Base-by-base conservation (phyloP, 2,113 vertebrate genomes). In the Phrynocephalus versicolor region DNA sequence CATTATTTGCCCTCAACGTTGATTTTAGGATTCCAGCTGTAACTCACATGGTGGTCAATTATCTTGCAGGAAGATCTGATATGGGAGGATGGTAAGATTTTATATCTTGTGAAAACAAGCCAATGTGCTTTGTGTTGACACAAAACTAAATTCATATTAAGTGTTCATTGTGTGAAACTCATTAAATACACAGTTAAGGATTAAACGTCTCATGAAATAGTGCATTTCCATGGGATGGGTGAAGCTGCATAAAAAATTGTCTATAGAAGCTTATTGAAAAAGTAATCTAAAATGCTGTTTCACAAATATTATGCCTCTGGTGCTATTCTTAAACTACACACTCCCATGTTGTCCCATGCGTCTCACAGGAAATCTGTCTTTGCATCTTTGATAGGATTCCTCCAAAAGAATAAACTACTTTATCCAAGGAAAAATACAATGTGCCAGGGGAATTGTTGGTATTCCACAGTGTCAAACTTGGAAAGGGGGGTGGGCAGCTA, bases 161-260 rank as follows among this genome's bases (percentile, higher is more conserved):
- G 84, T 81, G 84, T 86, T 81, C 84, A 86, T 86, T 73, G 84
- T 86, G 81, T 23, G 78, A 86, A 86, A 86, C 84, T 86, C 84
- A 86, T 81, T 86, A 86, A 86, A 81, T 86, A 86, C 78, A 80
- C 84, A 86, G 84, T 86, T 86, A 86, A 86, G 84, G 84, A 86
- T 86, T 86, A 86, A 73, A 74, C 6, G 41, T 74, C 69, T 81
- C 78, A 55, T 81, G 84, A 86, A 81, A 73, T 23, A 33, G 58
- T 83, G 76, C 39, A 74, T 83, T 83, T 79, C 41, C 58, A 74
- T 73, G 41, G 58, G 81, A 79, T 83, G 30, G 73, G 86, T 79
- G 75, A 79, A 57, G 33, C 81, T 79, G 81, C 58, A 79, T 71
- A 25, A 87, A 79, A 82, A 83, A 83, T 23, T 45, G 64, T 39